Conservation (phyloP, 2,888 invertebrate species). For the Invenusta paracnida region DNA sequence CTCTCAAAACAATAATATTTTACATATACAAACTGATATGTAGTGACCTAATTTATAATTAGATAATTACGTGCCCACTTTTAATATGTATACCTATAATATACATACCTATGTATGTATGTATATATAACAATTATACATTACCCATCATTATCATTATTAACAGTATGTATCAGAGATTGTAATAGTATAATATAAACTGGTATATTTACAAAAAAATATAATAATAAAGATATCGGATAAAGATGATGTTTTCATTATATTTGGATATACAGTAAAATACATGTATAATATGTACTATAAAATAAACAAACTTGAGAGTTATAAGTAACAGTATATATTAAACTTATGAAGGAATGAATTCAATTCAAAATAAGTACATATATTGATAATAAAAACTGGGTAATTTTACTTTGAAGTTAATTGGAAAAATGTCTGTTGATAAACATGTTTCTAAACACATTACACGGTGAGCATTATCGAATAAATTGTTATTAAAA, state of each 20-base stretch:
- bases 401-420: neutral
- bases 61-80: no score
- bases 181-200: neutral
- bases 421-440: neutral
- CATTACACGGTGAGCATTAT: no score
- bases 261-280: neutral
- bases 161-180: neutral
- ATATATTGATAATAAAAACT: neutral
- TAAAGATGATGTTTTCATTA: neutral
- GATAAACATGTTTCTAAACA: neutral
- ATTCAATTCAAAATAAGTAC: neutral
- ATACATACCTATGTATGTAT: neutral
- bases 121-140: neutral
- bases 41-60: no score
- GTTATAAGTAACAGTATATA: neutral
- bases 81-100: neutral
- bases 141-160: neutral
- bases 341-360: neutral
- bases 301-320: neutral
- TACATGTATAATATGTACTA: neutral
- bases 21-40: no score
- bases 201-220: neutral
- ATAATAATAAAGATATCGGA: neutral
- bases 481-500: neutral
- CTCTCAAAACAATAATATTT: no score